Evolutionary conservation across 1,140 invertebrate genomes (phyloP), one percentile per base, ranked within the genome.

Genomic region (Bilobella aurantiaca): DNA sequence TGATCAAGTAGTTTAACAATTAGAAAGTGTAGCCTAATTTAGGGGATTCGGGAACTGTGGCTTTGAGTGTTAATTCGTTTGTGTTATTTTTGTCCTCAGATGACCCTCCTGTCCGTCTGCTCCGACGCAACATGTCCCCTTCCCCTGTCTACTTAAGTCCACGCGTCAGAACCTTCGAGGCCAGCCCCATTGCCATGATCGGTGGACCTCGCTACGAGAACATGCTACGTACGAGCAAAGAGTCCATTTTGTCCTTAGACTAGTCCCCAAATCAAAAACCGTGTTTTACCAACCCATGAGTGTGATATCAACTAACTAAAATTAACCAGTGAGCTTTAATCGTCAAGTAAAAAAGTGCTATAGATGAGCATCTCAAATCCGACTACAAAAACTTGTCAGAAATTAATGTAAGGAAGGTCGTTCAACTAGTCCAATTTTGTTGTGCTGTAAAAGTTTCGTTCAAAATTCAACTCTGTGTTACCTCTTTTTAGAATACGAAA

Each of bases 231-330:
- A 80, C 78, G 64, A 87, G 85, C 70, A 78, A 85, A 70, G 85
- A 87, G 76, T 87, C 86, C 62, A 78, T 87, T 68, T 74, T 88
- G 67, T 87, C 86, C 42, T 73, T 88, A 74, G 86, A 88, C 76
- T 87, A 79, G 18, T 12, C 14, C 8, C 23, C 21, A 59, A 59
- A 31, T 30, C 34, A 42, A 42, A 42, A 42, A 18, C n/a, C n/a
- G n/a, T n/a, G n/a, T n/a, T n/a, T n/a, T n/a, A 18, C 18, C 34
- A 42, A 42, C 8, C 8, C 18, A 42, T 42, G 8, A 42, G 18
- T 42, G 8, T 42, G 34, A 8, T 42, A 8, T 42, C 23, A 62
- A 42, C 28, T 31, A 42, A 34, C 46, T 42, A 62, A 37, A 62
- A 62, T 62, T 62, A 62, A 28, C 49, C 30, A 32, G 28, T 21